Base-by-base conservation (phyloP, 2,113 vertebrate species). In the Vanacampus margaritifer region DNA sequence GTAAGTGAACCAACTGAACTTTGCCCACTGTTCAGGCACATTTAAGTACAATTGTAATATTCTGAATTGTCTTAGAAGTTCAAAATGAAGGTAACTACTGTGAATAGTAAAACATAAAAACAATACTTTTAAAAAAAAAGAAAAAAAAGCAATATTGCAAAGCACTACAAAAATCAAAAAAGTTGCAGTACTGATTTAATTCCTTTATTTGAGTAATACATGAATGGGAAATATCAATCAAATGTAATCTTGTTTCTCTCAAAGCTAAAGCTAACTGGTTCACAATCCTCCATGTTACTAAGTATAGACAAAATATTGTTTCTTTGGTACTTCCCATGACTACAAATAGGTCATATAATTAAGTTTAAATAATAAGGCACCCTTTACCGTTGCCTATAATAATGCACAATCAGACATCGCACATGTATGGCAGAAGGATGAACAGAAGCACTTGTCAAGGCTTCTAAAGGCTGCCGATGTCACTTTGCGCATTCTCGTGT, bases 401-500 rank as follows among this genome's bases (percentile, higher is more conserved):
- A n/a, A 10, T 23, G 8, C 21, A 21, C 46, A 21, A 48, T 45
- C 6, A 19, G 19, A 48, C 19, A 21, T 48, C 46, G 17, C 16
- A 46, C 43, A 11, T 12, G 6, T 2, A 48, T n/a, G 19, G 46
- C 46, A 48, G 46, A 8, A 8, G 19, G 46, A 21, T 8, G 39
- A 37, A 73, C 60, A 45, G 46, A n/a, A 56, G 23, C 62, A 24
- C 65, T 19, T 26, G 65, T 48, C 23, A 65, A 56, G 59, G 36
- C 45, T 64, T 65, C 45, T 74, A 6, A 69, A 14, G 36, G 10
- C 23, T 65, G 37, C 35, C 8, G 61, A 6, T 79, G 59, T 74
- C 56, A 71, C 72, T 75, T 67, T 67, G 65, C 51, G 67, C 35
- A 65, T 51, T 26, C 53, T 68, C 51, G 64, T 74, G 67, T 65